Percentiles rank a stretch among this genome's conserved stretches.
These are phyloP conservation scores for Cynocephalus volans DNA, from an alignment of 2,113 vertebrate genomes.

Conservation along the genomic window DNA sequence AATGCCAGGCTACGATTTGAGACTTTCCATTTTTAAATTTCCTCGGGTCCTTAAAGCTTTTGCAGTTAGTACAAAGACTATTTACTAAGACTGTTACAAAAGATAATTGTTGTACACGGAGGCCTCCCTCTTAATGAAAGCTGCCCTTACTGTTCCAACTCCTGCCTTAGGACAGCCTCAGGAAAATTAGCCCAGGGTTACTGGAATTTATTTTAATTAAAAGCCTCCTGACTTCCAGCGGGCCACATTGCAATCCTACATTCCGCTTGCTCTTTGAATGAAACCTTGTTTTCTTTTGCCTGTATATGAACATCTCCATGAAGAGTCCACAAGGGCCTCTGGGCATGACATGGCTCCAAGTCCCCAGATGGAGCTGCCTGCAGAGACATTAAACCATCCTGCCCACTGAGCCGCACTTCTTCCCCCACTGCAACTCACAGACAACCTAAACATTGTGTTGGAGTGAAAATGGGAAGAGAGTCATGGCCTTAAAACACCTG, in stretches of 20 bases:
- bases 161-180: background rate
- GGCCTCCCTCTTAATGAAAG: constrained; percentile 29
- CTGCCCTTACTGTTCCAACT: background rate
- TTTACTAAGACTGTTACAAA: constrained; percentile 56
- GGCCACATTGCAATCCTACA: background rate
- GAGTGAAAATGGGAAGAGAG: background rate
- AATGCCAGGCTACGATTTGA: background rate
- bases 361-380: background rate
- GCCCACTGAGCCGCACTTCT: background rate
- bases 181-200: background rate
- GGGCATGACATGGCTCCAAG: background rate
- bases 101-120: background rate
- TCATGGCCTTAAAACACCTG: background rate
- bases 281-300: background rate
- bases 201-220: constrained; percentile 65
- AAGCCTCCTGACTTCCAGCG: constrained; percentile 23
- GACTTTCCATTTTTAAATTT: constrained; percentile 18
- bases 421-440: background rate
- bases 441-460: background rate
- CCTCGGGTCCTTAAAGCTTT: constrained; percentile 19
- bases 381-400: background rate
- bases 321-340: background rate
- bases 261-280: constrained; percentile 23
- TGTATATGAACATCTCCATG: background rate
- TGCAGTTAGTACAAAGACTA: background rate